phyloP scores from a whole-genome alignment of 64 coral and sea anemone species.

The Stichodactyla mertensii region DNA sequence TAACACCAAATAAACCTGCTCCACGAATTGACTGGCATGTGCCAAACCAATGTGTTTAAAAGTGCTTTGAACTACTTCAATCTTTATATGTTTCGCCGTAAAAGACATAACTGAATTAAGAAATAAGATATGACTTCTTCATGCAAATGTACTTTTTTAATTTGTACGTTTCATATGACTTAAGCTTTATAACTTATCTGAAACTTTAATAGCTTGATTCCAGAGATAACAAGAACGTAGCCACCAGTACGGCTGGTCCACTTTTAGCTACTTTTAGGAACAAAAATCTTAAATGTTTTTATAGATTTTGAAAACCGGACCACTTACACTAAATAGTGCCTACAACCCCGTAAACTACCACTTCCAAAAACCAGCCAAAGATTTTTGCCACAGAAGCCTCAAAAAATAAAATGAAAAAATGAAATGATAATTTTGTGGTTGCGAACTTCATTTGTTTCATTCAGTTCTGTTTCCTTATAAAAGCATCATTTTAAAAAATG shows the following conservation, averaged over 20 bases:
- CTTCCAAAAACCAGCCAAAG: background rate
- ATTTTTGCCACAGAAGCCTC: background rate
- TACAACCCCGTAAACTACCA: too few relatives aligned
- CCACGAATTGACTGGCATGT: background rate
- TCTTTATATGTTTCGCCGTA: background rate
- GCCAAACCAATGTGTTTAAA: background rate
- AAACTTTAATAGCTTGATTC: background rate
- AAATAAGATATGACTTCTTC: too few relatives aligned
- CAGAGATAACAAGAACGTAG: background rate
- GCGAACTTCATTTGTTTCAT: background rate
- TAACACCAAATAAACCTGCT: background rate
- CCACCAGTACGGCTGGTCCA: too few relatives aligned
- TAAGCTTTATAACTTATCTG: background rate
- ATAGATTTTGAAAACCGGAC: too few relatives aligned
- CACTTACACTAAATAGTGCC: too few relatives aligned
- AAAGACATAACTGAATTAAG: background rate
- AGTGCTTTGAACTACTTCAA: constrained; percentile 10
- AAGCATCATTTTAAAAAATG: background rate
- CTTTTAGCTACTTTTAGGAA: too few relatives aligned
- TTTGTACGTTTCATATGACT: too few relatives aligned
- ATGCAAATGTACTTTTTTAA: too few relatives aligned
- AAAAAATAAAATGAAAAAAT: background rate
- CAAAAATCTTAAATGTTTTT: too few relatives aligned
- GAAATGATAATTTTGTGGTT: background rate
- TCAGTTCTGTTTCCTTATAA: background rate